Conservation (phyloP, 1,140 invertebrate genomes). For the Heliconius nattereri region DNA sequence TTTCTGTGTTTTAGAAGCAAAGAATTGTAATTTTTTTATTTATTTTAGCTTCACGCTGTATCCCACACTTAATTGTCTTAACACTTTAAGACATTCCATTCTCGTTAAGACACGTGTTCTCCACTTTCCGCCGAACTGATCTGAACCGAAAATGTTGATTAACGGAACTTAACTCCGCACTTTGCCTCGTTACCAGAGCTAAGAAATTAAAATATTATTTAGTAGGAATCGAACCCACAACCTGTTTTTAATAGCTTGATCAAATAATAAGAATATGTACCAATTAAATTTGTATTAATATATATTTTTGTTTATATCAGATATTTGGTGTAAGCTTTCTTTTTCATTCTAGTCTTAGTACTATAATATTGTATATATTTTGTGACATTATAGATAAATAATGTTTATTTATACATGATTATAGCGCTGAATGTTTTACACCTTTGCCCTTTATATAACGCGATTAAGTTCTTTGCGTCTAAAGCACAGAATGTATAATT, state of each 20-base stretch:
- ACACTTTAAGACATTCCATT: too few relatives aligned
- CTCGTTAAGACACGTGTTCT: too few relatives aligned
- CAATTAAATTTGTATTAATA: background rate
- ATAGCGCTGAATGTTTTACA: slow-evolving; percentile 15
- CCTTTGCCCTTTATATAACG: slow-evolving; percentile 19
- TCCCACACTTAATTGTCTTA: too few relatives aligned
- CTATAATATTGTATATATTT: slow-evolving; percentile 16
- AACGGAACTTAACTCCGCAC: too few relatives aligned
- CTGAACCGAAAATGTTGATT: too few relatives aligned
- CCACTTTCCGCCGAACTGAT: too few relatives aligned
- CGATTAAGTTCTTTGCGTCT: slow-evolving; percentile 44
- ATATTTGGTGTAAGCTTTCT: slow-evolving; percentile 6
- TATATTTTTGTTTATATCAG: background rate
- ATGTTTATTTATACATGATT: slow-evolving; percentile 18
- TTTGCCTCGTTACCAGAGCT: too few relatives aligned
- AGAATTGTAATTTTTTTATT: background rate
- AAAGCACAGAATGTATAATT: slow-evolving; percentile 49
- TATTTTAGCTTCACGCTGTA: too few relatives aligned
- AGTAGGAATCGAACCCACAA: too few relatives aligned
- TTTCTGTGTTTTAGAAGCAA: slow-evolving; percentile 49
- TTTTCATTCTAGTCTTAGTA: slow-evolving; percentile 23
- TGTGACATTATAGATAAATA: slow-evolving; percentile 18
- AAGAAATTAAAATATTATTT: too few relatives aligned
- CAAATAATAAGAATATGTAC: background rate
- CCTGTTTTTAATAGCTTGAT: background rate